Conservation (phyloP, 2,888 invertebrate species). For the Subacronicta megacephala region DNA sequence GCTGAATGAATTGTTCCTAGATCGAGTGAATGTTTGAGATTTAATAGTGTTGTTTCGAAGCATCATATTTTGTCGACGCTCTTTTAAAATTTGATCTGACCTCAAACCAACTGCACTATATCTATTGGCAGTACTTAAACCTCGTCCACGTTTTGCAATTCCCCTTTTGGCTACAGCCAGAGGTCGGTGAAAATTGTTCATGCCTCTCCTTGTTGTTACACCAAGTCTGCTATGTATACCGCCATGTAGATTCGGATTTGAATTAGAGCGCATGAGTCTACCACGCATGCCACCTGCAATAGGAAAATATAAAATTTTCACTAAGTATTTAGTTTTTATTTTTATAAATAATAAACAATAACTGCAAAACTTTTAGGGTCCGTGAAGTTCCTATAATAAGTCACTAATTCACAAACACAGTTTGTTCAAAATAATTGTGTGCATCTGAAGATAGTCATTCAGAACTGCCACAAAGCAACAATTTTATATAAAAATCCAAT, state of each 20-base stretch:
- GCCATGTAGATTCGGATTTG: slow-evolving; percentile 68
- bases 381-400: no score
- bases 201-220: slow-evolving; percentile 73
- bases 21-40: slow-evolving; percentile 85
- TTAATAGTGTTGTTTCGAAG: slow-evolving; percentile 75
- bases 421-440: no score
- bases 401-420: no score
- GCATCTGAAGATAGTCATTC: no score
- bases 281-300: slow-evolving; percentile 73
- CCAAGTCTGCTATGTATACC: slow-evolving; percentile 81
- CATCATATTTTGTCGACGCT: slow-evolving; percentile 73
- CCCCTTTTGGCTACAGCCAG: slow-evolving; percentile 82
- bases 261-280: slow-evolving; percentile 72
- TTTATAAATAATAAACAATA: no score
- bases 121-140: slow-evolving; percentile 75
- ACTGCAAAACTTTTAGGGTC: no score
- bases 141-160: slow-evolving; percentile 82
- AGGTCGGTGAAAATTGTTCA: slow-evolving; percentile 69
- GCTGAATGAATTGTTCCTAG: slow-evolving; percentile 81
- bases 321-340: no score
- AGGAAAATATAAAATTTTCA: not conserved
- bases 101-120: slow-evolving; percentile 82
- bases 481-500: no score
- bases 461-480: no score
- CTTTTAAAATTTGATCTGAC: slow-evolving; percentile 84